These are phyloP conservation scores for Sylvia atricapilla DNA, from an alignment of 2,113 vertebrate species.

Conservation along the genomic window DNA sequence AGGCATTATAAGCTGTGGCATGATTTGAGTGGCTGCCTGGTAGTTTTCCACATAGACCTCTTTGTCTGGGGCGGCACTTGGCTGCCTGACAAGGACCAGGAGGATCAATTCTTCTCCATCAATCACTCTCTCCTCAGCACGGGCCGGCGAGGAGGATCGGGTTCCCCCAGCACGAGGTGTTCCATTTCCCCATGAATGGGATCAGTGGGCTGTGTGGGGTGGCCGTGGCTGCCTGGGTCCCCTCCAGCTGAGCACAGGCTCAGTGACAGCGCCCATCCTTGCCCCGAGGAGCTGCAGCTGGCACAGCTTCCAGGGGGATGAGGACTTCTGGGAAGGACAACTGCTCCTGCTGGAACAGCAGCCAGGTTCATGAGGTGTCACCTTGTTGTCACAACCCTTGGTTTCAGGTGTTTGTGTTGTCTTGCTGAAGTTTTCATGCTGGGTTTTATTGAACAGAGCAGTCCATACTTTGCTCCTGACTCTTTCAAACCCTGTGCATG, in stretches of 20 bases:
- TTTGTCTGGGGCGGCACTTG: constrained; percentile 19
- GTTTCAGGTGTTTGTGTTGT: neutral
- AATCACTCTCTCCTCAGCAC: neutral
- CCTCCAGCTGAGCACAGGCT: rapidly evolving
- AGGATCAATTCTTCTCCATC: constrained; percentile 45
- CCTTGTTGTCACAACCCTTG: neutral
- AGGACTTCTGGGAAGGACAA: neutral
- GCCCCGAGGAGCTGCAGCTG: neutral
- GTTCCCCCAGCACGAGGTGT: neutral
- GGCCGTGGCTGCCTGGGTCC: neutral
- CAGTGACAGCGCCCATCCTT: rapidly evolving
- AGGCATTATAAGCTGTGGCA: constrained; percentile 36
- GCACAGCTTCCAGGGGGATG: rapidly evolving
- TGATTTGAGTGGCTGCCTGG: constrained; percentile 30
- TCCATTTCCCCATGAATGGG: neutral
- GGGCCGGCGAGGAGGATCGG: neutral
- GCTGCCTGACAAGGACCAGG: neutral
- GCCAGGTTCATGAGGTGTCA: neutral
- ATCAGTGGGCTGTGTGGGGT: neutral
- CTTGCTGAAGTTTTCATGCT: neutral
- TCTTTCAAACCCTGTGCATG: neutral
- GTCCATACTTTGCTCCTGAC: neutral
- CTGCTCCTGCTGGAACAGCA: neutral
- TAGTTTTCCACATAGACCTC: neutral
- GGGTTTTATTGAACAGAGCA: neutral